Evolutionary conservation across 2,888 invertebrate genomes (phyloP).

Genomic region (Synergus umbraculus): DNA sequence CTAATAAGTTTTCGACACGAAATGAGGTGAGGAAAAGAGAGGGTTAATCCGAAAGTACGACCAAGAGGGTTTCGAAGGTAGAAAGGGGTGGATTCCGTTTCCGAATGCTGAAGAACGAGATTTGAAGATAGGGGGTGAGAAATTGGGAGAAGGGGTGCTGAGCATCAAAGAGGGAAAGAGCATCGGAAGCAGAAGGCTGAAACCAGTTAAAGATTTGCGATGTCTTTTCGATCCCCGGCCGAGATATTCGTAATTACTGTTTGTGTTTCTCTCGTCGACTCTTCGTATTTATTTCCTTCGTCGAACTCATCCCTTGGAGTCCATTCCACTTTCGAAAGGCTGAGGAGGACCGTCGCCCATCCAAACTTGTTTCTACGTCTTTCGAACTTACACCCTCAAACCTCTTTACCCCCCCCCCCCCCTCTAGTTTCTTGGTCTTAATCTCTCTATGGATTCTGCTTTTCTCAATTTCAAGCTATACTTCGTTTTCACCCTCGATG

Average conservation of each 20-base stretch:
- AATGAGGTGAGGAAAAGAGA: slow-evolving; percentile 77
- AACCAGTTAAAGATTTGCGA: slow-evolving; percentile 77
- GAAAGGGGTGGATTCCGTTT: slow-evolving; percentile 53
- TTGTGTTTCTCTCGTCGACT: slow-evolving; percentile 76
- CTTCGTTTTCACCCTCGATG: slow-evolving; percentile 41
- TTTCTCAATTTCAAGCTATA: slow-evolving; percentile 61
- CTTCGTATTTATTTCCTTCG: slow-evolving; percentile 69
- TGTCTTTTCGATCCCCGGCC: slow-evolving; percentile 76
- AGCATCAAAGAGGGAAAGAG: slow-evolving; percentile 54
- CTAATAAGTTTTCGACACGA: slow-evolving; percentile 78
- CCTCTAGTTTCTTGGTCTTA: slow-evolving; percentile 48
- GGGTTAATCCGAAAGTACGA: slow-evolving; percentile 77
- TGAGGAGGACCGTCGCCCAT: slow-evolving; percentile 55
- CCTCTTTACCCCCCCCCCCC: slow-evolving; percentile 54
- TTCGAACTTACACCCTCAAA: slow-evolving; percentile 61
- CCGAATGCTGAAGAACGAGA: slow-evolving; percentile 44
- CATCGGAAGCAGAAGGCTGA: slow-evolving; percentile 69
- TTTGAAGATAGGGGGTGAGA: slow-evolving; percentile 44
- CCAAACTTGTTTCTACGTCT: slow-evolving; percentile 61
- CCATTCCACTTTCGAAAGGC: slow-evolving; percentile 52
- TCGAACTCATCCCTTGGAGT: slow-evolving; percentile 50
- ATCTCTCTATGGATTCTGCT: slow-evolving; percentile 51
- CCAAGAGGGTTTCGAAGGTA: slow-evolving; percentile 67
- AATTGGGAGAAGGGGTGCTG: slow-evolving; percentile 16
- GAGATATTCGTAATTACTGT: slow-evolving; percentile 78